Percentiles rank a stretch among this genome's conserved stretches.
Conservation (phyloP, 2,113 vertebrate genomes). For the Lamprologus lemairii region DNA sequence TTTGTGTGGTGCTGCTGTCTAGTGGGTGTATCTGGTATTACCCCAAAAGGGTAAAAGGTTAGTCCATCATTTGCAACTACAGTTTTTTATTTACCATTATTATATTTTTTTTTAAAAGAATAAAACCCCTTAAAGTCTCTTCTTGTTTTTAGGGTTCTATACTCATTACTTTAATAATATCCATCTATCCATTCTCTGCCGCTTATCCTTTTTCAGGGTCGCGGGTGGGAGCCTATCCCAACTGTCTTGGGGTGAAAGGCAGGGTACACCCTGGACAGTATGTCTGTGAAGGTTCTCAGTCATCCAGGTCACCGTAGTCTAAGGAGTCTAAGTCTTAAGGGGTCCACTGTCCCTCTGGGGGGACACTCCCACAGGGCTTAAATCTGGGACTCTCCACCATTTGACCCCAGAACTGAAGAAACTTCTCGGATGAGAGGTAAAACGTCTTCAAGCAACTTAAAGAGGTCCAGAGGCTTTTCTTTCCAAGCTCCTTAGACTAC, state of each 20-base stretch:
- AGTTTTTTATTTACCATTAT: not conserved
- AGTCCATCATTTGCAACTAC: not conserved
- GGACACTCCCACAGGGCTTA: not conserved
- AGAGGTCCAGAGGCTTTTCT: not conserved
- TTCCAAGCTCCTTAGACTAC: not conserved
- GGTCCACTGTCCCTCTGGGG: not conserved
- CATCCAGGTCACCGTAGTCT: not conserved
- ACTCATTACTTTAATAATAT: not conserved
- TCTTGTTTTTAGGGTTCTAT: not conserved
- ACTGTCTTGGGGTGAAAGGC: not conserved
- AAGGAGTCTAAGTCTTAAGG: not conserved
- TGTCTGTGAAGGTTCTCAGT: not conserved
- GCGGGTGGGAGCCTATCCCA: not conserved
- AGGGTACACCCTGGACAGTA: not conserved
- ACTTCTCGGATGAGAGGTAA: not conserved
- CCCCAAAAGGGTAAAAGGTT: not conserved
- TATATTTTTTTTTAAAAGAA: not conserved
- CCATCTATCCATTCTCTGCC: not conserved
- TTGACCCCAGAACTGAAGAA: not conserved
- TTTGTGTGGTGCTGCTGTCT: slow-evolving; percentile 11
- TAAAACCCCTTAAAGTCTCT: not conserved
- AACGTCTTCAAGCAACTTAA: not conserved
- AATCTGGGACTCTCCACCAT: not conserved
- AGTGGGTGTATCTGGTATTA: not conserved
- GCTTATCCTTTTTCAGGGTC: not conserved